Conservation (phyloP, 2,888 invertebrate species). For the Mythimna impura region DNA sequence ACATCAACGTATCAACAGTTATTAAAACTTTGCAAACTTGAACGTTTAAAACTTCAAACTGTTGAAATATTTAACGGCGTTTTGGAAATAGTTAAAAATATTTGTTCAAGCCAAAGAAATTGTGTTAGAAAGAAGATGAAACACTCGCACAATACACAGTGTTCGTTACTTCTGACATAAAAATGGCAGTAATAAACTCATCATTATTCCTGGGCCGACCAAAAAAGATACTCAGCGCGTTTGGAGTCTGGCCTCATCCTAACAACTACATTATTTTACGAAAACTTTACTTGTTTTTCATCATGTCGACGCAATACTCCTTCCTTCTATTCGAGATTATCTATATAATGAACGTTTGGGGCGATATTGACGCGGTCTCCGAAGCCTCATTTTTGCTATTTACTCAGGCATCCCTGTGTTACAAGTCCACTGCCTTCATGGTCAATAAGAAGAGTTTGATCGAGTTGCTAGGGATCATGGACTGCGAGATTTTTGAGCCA, state of each 20-base stretch:
- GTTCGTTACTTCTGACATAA: not conserved
- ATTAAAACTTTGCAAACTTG: slow-evolving; percentile 54
- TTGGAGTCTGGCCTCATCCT: slow-evolving; percentile 79
- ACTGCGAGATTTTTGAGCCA: slow-evolving; percentile 72
- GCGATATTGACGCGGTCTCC: slow-evolving; percentile 80
- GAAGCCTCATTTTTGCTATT: slow-evolving; percentile 83
- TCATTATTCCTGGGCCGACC: slow-evolving; percentile 75
- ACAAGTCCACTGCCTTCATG: slow-evolving; percentile 80
- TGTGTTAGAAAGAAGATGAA: not conserved
- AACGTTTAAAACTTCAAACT: slow-evolving; percentile 37
- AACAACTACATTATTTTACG: slow-evolving; percentile 67
- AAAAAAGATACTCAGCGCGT: slow-evolving; percentile 72
- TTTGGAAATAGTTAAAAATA: slow-evolving; percentile 1
- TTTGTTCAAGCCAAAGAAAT: not conserved
- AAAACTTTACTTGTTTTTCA: slow-evolving; percentile 70
- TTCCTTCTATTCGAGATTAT: slow-evolving; percentile 81
- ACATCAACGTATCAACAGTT: slow-evolving; percentile 52
- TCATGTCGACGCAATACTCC: slow-evolving; percentile 78
- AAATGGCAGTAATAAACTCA: slow-evolving; percentile 70
- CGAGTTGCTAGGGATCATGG: slow-evolving; percentile 74
- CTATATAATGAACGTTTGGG: slow-evolving; percentile 81
- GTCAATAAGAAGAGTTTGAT: slow-evolving; percentile 73
- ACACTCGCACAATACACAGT: too few species aligned
- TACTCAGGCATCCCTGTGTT: slow-evolving; percentile 83
- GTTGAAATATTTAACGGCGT: slow-evolving; percentile 38